These are phyloP conservation scores for Oncorhynchus kisutch DNA, from an alignment of 2,113 vertebrate genomes.

Conservation along the genomic window DNA sequence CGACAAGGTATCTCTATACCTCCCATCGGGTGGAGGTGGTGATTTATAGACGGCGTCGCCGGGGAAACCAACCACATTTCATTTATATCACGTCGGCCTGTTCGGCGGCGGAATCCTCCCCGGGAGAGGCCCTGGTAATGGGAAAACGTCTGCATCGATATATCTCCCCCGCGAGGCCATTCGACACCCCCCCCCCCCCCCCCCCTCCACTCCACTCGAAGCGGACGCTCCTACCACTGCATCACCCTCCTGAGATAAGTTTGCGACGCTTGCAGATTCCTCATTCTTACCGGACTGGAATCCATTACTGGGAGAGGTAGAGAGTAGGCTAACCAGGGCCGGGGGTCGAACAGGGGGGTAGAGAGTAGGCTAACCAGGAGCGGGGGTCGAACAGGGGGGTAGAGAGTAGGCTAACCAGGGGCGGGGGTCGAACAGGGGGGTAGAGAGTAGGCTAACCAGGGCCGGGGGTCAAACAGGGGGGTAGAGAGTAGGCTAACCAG, in stretches of 20 bases:
- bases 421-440: too few relatives aligned
- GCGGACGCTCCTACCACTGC: slow-evolving; percentile 42
- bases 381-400: too few relatives aligned
- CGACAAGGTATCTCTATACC: slow-evolving; percentile 22
- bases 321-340: slow-evolving; percentile 7
- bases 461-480: too few relatives aligned
- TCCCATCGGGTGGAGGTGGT: slow-evolving; percentile 9
- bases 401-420: too few relatives aligned
- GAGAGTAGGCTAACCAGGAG: too few relatives aligned
- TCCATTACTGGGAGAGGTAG: slow-evolving; percentile 46
- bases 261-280: slow-evolving; percentile 42
- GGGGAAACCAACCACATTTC: slow-evolving; percentile 43
- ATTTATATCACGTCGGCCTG: slow-evolving; percentile 47
- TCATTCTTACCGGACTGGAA: slow-evolving; percentile 55
- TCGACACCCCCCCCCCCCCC: slow-evolving; percentile 5
- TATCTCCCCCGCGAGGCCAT: slow-evolving; percentile 52
- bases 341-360: too few relatives aligned
- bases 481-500: too few relatives aligned
- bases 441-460: too few relatives aligned
- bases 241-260: slow-evolving; percentile 51
- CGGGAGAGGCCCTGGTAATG: slow-evolving; percentile 47
- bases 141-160: slow-evolving; percentile 63
- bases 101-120: slow-evolving; percentile 40
- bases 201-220: slow-evolving; percentile 28
- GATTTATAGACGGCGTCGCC: slow-evolving; percentile 47